Evolutionary conservation across 1,140 invertebrate species (phyloP).

Genomic region (Saxidomus purpurata): DNA sequence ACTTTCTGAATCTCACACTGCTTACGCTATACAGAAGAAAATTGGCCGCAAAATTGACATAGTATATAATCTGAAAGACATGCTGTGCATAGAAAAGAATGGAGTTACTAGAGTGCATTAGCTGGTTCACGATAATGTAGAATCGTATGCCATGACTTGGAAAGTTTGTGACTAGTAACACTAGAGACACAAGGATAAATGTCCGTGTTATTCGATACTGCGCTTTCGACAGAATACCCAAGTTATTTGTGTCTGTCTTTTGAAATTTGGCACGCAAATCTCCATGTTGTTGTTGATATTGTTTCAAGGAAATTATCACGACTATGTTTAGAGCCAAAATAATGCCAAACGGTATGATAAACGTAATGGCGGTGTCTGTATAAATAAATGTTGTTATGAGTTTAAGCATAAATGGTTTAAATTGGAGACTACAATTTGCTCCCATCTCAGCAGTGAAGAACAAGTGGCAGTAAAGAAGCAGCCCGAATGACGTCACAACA

Average conservation of each 20-base stretch:
- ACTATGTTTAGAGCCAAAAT: slow-evolving; percentile 89
- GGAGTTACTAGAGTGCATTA: not conserved
- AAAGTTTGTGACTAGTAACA: slow-evolving; percentile 92
- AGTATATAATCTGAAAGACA: too few species aligned
- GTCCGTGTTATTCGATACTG: slow-evolving; percentile 91
- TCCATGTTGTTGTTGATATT: slow-evolving; percentile 65
- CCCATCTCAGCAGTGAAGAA: slow-evolving; percentile 69
- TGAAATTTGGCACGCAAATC: slow-evolving; percentile 18
- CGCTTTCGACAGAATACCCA: slow-evolving; percentile 16
- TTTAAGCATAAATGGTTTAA: slow-evolving; percentile 61
- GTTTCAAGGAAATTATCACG: slow-evolving; percentile 86
- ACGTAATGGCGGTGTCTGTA: slow-evolving; percentile 88
- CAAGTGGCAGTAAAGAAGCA: slow-evolving; percentile 74
- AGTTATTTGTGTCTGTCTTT: not conserved
- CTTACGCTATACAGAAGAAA: slow-evolving; percentile 94
- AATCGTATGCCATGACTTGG: slow-evolving; percentile 87
- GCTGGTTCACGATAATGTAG: too few species aligned
- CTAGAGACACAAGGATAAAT: slow-evolving; percentile 92
- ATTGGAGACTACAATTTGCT: slow-evolving; percentile 31
- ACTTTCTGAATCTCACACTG: slow-evolving; percentile 73
- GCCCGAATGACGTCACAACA: slow-evolving; percentile 51
- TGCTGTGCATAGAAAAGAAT: too few species aligned
- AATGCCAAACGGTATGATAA: too few species aligned
- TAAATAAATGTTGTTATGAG: slow-evolving; percentile 88
- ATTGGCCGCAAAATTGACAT: slow-evolving; percentile 94